Conservation (phyloP, 2,888 invertebrate genomes). For the Ctena decussata region DNA sequence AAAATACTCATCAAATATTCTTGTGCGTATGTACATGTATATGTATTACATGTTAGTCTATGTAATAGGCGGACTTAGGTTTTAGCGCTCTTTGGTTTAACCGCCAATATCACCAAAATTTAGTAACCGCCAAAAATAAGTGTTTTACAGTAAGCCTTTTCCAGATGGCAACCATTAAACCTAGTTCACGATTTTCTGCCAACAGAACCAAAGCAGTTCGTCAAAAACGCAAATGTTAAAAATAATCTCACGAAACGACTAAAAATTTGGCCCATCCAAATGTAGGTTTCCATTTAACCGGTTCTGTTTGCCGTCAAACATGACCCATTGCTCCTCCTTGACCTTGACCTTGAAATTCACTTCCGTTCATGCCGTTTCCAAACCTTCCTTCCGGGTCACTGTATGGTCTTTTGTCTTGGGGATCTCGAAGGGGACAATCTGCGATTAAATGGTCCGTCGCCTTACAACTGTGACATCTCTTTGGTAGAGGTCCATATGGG, state of each 20-base stretch:
- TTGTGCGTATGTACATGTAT: no score
- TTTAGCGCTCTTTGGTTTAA: no score
- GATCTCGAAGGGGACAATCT: conserved; percentile 91
- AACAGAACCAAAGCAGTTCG: not conserved
- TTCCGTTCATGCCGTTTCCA: conserved; percentile 43
- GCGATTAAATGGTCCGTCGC: conserved; percentile 95
- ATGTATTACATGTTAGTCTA: no score
- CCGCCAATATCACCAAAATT: no score
- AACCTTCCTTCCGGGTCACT: conserved; percentile 2
- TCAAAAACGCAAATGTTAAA: not conserved
- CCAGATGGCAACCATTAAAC: no score
- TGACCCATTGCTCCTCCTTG: conserved; percentile 48
- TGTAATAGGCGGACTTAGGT: no score
- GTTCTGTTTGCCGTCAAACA: not conserved
- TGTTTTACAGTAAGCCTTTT: no score
- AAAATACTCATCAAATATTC: no score
- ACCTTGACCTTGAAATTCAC: conserved; percentile 40
- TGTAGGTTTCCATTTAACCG: not conserved
- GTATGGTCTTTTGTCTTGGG: conserved; percentile 42
- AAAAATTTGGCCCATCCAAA: not conserved
- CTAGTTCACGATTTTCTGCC: no score
- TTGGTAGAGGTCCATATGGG: conserved; percentile 95
- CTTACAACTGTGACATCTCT: conserved; percentile 96
- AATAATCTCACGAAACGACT: not conserved
- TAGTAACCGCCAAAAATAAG: no score